Conservation (phyloP, 2,113 vertebrate species). For the Phoxinus phoxinus region DNA sequence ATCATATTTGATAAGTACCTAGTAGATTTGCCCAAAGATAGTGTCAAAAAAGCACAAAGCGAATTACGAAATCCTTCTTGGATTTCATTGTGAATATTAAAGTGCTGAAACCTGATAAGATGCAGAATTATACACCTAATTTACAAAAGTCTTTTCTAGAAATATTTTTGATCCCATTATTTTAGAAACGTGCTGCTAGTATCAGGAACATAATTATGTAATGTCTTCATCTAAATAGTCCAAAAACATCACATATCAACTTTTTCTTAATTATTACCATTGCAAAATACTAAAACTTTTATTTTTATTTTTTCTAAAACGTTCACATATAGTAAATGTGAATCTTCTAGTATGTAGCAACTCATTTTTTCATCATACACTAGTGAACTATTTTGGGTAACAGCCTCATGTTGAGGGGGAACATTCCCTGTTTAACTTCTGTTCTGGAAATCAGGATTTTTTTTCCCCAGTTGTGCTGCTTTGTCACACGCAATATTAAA, state of each 20-base stretch:
- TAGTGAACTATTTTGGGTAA: constrained; percentile 27
- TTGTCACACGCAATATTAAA: background rate
- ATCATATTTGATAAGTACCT: constrained; percentile 45
- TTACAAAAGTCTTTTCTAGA: background rate
- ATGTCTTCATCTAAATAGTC: background rate
- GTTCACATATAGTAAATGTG: constrained; percentile 30
- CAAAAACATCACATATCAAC: background rate
- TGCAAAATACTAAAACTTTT: background rate
- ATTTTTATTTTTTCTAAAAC: background rate
- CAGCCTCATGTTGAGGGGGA: background rate
- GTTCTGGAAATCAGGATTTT: background rate
- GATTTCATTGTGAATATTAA: background rate
- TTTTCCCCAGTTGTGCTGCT: constrained; percentile 11
- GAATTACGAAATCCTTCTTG: background rate
- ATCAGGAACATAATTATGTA: background rate
- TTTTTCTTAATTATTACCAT: background rate
- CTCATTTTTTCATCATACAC: constrained; percentile 10
- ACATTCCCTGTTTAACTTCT: constrained; percentile 2
- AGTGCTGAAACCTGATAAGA: background rate
- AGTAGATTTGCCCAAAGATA: constrained; percentile 43
- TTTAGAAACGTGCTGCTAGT: background rate
- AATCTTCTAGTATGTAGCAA: constrained; percentile 55
- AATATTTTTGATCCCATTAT: background rate
- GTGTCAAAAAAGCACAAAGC: constrained; percentile 43
- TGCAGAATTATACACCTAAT: background rate